Evolutionary conservation across 2,797 vertebrate species (phyloP).

Genomic region (Rhinogobio ventralis): DNA sequence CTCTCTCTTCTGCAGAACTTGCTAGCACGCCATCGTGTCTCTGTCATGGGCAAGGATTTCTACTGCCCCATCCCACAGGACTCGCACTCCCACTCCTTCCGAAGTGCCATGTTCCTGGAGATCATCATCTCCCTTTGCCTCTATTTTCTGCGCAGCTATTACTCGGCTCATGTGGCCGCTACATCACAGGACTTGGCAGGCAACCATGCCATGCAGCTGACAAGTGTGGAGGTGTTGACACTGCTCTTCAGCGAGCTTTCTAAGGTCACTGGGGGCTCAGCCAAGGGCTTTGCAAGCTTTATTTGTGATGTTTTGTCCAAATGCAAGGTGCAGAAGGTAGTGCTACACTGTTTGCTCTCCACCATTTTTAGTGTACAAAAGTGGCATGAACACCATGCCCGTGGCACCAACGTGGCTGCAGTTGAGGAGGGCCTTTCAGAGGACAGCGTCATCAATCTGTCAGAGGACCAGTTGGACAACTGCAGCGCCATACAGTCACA

Average conservation of each 20-base stretch:
- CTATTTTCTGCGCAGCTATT: slow-evolving; percentile 95
- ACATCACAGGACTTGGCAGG: slow-evolving; percentile 91
- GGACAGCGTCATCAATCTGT: slow-evolving; percentile 96
- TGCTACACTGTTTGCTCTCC: slow-evolving; percentile 94
- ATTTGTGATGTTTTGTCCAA: slow-evolving; percentile 96
- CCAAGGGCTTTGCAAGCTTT: slow-evolving; percentile 97
- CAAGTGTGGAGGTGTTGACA: slow-evolving; percentile 94
- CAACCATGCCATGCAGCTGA: slow-evolving; percentile 98
- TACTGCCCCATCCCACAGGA: slow-evolving; percentile 96
- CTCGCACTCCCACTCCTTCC: slow-evolving; percentile 93
- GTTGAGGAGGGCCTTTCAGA: slow-evolving; percentile 96
- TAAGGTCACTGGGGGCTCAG: slow-evolving; percentile 93
- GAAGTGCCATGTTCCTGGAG: slow-evolving; percentile 98
- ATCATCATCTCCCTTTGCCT: slow-evolving; percentile 97
- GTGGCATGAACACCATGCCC: slow-evolving; percentile 89
- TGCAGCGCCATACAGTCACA: slow-evolving; percentile 96
- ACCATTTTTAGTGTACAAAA: slow-evolving; percentile 98
- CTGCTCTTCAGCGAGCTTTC: slow-evolving; percentile 92
- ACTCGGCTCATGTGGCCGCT: slow-evolving; percentile 90
- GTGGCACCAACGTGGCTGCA: slow-evolving; percentile 83
- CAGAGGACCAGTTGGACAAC: slow-evolving; percentile 93
- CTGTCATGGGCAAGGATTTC: slow-evolving; percentile 98
- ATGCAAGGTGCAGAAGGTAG: slow-evolving; percentile 98
- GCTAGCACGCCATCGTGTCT: slow-evolving; percentile 92
- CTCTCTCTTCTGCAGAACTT: slow-evolving; percentile 96